A percentile compares a stretch with the other conserved stretches of the same genome.
phyloP scores from a whole-genome alignment of 2,113 vertebrate species.

The Phylloscopus trochilus region DNA sequence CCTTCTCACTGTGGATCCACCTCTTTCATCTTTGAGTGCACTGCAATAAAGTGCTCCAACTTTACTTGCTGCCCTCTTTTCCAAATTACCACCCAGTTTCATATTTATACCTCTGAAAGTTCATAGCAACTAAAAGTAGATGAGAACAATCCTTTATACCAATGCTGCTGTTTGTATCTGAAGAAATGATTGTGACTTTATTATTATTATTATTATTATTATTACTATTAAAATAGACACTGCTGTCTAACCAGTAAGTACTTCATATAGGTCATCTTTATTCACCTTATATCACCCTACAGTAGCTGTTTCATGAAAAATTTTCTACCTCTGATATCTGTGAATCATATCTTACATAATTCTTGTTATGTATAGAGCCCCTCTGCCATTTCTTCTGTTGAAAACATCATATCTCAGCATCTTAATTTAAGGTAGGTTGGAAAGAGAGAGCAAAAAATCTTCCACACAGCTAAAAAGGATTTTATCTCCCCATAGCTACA shows the following conservation, averaged over 20 bases:
- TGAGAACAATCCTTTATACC: neutral
- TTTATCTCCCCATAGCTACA: neutral
- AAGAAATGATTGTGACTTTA: neutral
- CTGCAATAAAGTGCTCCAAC: neutral
- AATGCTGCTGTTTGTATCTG: neutral
- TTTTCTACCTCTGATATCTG: neutral
- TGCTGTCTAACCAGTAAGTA: neutral
- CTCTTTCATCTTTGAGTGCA: neutral
- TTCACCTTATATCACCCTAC: neutral
- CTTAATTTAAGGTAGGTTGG: neutral
- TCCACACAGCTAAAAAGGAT: neutral
- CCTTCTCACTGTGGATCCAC: neutral
- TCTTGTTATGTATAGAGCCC: neutral
- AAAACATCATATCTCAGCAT: neutral
- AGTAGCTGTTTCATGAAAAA: neutral
- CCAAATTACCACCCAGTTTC: neutral
- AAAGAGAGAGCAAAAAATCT: neutral
- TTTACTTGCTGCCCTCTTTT: neutral
- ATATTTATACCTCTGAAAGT: neutral
- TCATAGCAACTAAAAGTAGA: neutral
- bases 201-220: neutral
- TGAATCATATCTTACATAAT: neutral
- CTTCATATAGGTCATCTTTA: neutral
- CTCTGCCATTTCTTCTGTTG: neutral
- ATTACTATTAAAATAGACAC: neutral